phyloP scores from a whole-genome alignment of 2,888 invertebrate genomes.

The Lasioglossum leucozonium region DNA sequence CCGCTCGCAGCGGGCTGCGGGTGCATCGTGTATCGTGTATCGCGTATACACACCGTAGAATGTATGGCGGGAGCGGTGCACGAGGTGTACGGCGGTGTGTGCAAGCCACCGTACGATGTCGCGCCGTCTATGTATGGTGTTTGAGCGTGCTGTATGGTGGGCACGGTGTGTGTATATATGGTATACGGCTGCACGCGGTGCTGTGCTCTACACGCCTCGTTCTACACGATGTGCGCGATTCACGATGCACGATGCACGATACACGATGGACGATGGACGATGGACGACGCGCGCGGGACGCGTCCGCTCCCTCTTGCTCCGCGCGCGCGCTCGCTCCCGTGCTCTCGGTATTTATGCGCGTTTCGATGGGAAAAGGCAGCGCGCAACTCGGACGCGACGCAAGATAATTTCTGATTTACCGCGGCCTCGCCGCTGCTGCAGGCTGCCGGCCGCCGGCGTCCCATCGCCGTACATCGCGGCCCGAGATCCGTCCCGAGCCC shows the following conservation, averaged over 20 bases:
- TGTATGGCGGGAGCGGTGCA: not conserved
- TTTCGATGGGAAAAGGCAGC: slow-evolving; percentile 83
- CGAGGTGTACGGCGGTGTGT: not conserved
- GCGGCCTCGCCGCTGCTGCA: slow-evolving; percentile 70
- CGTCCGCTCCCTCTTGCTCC: slow-evolving; percentile 24
- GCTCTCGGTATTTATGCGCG: slow-evolving; percentile 80
- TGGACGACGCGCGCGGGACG: slow-evolving; percentile 41
- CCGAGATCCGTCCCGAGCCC: slow-evolving; percentile 59
- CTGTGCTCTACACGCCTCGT: slow-evolving; percentile 26
- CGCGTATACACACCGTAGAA: slow-evolving; percentile 22
- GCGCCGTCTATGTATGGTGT: slow-evolving; percentile 9
- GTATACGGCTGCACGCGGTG: slow-evolving; percentile 16
- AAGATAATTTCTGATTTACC: slow-evolving; percentile 85
- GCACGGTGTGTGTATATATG: not conserved
- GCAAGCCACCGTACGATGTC: slow-evolving; percentile 14
- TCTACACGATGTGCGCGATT: slow-evolving; percentile 11
- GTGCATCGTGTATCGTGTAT: slow-evolving; percentile 49
- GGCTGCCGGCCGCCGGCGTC: slow-evolving; percentile 2
- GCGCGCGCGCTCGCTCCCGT: not conserved
- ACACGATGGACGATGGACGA: slow-evolving; percentile 28
- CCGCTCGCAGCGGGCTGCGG: slow-evolving; percentile 7
- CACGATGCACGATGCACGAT: slow-evolving; percentile 10
- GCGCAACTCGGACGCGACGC: slow-evolving; percentile 78
- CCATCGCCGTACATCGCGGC: slow-evolving; percentile 61
- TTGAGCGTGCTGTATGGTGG: not conserved